Base-by-base conservation (phyloP, 2,797 vertebrate species). In the Gastrophryne carolinensis region DNA sequence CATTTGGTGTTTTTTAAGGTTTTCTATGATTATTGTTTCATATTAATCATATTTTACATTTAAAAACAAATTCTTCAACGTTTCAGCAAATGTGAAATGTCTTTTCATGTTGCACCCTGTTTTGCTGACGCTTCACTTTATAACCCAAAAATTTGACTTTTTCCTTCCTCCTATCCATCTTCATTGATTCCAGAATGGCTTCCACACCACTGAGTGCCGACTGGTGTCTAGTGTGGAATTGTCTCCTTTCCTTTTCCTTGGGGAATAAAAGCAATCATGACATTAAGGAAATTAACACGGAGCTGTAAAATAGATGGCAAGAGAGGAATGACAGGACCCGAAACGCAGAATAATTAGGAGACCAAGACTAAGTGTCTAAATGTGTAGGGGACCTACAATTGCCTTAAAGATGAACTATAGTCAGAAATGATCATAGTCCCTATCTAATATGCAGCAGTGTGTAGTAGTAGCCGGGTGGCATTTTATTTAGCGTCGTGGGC, bases 1-100 rank as follows among this genome's bases (percentile, higher is more conserved):
- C 60, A 58, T 72, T 72, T 72, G 57, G 68, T 34, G 50, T 63
- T 72, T 71, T n/a, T 71, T 54, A 57, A 71, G 27, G 21, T 50
- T 66, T 78, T 19, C n/a, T 21, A 58, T 64, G 66, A 44, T 72
- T 65, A 39, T 44, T 15, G 47, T 52, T 35, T 78, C 5, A 58
- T 39, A 65, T 56, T 37, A 62, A 52, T 73, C 35, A 73, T n/a
- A n/a, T 52, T 29, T 24, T 44, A 44, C 17, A 44, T 56, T 9
- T 15, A 15, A 50, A 68, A 54, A 56, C 23, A 19, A 49, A 53
- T 32, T 41, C 35, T 68, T 27, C 12, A 11, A 34, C 24, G 27
- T 67, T 37, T 54, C 17, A 52, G 52, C 52, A 19, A 68, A 27
- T 39, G 4, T 37, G 17, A 41, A 41, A 37, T 41, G 15, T 34